These are phyloP conservation scores for Himalopsyche phryganea DNA, from an alignment of 1,140 invertebrate genomes.

Conservation along the genomic window DNA sequence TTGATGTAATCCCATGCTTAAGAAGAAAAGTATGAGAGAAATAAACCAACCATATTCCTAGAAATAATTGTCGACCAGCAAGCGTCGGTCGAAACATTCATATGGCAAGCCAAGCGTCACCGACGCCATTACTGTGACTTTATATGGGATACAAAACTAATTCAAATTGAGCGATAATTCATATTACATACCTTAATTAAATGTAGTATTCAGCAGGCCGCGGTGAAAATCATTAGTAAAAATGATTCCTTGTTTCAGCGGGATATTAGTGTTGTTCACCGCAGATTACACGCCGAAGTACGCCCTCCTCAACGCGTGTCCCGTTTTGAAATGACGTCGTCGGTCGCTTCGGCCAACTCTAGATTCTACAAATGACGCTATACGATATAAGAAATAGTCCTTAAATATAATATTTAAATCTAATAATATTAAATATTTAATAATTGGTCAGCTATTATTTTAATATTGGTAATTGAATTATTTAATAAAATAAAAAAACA, in stretches of 20 bases:
- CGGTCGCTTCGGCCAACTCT: not conserved
- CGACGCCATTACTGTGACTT: not conserved
- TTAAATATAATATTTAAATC: no score
- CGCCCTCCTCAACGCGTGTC: conserved; percentile 8
- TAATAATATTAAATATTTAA: no score
- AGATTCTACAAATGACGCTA: not conserved
- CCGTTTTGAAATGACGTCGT: conserved; percentile 17
- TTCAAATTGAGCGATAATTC: not conserved
- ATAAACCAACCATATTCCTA: no score
- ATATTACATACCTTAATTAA: conserved; percentile 14
- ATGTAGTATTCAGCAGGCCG: conserved; percentile 9
- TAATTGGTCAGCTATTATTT: not conserved
- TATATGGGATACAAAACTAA: not conserved
- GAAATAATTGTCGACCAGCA: no score
- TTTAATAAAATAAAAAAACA: not conserved
- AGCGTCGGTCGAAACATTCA: not conserved
- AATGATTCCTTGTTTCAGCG: conserved; percentile 9
- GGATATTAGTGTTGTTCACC: conserved; percentile 12
- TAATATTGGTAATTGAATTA: not conserved
- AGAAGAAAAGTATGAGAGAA: no score
- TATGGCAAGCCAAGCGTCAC: conserved; percentile 9
- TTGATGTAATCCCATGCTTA: no score
- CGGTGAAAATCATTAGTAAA: conserved; percentile 18
- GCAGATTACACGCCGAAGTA: not conserved
- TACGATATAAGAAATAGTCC: conserved; percentile 12